Evolutionary conservation across 2,797 vertebrate genomes (phyloP).

Genomic region (Botia almorhae): DNA sequence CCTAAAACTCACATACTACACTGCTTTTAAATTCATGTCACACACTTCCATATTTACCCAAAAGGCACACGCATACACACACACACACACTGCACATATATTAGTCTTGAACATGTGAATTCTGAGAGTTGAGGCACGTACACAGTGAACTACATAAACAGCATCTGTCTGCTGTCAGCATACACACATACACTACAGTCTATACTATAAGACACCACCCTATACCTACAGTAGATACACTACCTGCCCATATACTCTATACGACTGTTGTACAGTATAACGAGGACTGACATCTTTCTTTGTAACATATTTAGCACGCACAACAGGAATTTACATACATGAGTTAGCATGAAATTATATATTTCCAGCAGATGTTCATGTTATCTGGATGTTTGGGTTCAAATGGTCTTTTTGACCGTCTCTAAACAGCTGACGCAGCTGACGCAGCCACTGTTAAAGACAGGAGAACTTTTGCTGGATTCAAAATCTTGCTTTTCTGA

Average conservation of each 20-base stretch:
- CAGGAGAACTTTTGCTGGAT: not conserved
- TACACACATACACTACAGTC: not conserved
- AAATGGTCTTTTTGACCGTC: too few species aligned
- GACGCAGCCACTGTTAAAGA: not conserved
- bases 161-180: conserved; percentile 7
- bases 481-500: conserved; percentile 6
- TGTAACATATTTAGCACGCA: conserved; percentile 2
- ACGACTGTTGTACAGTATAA: not conserved
- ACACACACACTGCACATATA: not conserved
- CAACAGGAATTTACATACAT: not conserved
- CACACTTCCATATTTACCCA: conserved; percentile 1
- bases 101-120: not conserved
- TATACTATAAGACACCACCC: not conserved
- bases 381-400: not conserved
- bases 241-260: not conserved
- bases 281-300: not conserved
- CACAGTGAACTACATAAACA: conserved; percentile 22
- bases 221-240: conserved; percentile 5
- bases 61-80: not conserved
- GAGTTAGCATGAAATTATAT: not conserved
- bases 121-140: conserved; percentile 14
- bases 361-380: not conserved
- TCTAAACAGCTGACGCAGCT: too few species aligned
- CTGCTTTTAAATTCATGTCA: not conserved
- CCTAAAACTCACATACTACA: not conserved